phyloP scores from a whole-genome alignment of 2,888 invertebrate species.

The Copidosoma aretas region DNA sequence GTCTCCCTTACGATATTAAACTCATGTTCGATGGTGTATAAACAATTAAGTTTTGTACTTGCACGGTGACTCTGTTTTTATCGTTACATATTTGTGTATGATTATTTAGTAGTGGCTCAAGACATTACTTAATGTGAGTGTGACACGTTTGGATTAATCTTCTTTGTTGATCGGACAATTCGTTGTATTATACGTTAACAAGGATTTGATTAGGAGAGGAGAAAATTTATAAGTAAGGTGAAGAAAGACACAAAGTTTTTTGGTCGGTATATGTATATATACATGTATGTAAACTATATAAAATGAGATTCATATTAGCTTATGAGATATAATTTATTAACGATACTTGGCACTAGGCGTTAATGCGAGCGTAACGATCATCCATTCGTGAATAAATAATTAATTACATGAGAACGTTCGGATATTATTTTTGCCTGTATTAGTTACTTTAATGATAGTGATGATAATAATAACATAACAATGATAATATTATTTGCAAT shows the following conservation, averaged over 20 bases:
- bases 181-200: background rate
- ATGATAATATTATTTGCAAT: background rate
- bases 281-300: no score
- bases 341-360: constrained; percentile 17
- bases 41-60: no score
- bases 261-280: constrained; percentile 1
- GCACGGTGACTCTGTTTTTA: no score
- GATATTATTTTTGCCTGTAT: background rate
- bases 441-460: background rate
- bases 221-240: background rate
- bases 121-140: no score
- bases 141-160: no score
- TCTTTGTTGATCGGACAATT: no score
- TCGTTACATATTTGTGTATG: no score
- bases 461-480: background rate
- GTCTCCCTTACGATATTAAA: background rate
- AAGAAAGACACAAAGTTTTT: background rate
- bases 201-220: background rate
- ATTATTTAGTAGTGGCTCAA: no score
- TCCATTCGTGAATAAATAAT: background rate
- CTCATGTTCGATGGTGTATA: background rate
- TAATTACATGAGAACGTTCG: background rate
- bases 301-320: constrained; percentile 31
- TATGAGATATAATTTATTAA: constrained; percentile 26
- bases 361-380: constrained; percentile 13